These are phyloP conservation scores for Leptodactylus fuscus DNA, from an alignment of 2,113 vertebrate genomes.

Conservation along the genomic window DNA sequence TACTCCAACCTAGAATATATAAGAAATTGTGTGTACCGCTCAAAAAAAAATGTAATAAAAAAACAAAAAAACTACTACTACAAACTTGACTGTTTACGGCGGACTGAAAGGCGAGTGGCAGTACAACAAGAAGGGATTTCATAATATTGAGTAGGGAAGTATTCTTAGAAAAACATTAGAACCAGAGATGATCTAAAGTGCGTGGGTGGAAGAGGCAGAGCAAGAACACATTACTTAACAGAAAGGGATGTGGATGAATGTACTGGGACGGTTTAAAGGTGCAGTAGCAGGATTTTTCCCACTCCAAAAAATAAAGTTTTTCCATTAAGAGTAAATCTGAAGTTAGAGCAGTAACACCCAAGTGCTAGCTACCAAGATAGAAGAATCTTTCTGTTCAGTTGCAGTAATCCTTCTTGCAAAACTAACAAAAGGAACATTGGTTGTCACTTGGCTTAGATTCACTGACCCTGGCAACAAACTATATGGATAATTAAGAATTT, in stretches of 20 bases:
- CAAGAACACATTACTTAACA: slow-evolving; percentile 41
- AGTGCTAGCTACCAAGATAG: no score
- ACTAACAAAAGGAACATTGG: no score
- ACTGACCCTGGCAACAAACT: no score
- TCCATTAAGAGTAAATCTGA: not conserved
- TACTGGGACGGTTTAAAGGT: slow-evolving; percentile 12
- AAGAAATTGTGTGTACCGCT: not conserved
- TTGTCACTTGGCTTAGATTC: no score
- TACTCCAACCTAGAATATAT: not conserved
- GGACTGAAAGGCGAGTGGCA: not conserved
- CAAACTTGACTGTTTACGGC: not conserved
- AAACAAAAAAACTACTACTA: not conserved
- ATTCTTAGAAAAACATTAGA: slow-evolving; percentile 34
- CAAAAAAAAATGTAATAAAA: not conserved
- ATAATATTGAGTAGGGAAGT: slow-evolving; percentile 20
- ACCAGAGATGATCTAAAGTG: slow-evolving; percentile 42
- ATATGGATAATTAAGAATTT: no score
- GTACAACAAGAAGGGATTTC: slow-evolving; percentile 27
- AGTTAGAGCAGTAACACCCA: not conserved
- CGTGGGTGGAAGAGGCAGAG: slow-evolving; percentile 31
- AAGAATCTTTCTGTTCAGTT: no score
- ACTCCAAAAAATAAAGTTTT: not conserved
- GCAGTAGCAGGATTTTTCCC: not conserved
- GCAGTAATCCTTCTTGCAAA: no score
- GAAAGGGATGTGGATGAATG: not conserved